Conservation (phyloP, 2,888 invertebrate genomes). For the Cotesia congregata region DNA sequence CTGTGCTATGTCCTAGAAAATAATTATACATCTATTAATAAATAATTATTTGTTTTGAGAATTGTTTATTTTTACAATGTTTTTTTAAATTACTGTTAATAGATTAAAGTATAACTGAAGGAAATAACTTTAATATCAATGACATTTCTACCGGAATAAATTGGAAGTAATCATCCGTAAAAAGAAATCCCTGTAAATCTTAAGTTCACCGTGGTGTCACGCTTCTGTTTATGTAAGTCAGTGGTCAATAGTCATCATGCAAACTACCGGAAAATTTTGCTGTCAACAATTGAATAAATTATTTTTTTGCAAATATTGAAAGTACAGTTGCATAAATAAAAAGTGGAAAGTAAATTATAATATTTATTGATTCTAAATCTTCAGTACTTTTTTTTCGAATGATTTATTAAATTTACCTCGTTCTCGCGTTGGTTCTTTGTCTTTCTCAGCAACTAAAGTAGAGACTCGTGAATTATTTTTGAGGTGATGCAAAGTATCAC, state of each 20-base stretch:
- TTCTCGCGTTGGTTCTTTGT: conserved; percentile 53
- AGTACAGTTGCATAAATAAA: neutral
- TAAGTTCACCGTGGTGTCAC: conserved; percentile 35
- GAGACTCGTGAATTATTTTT: conserved; percentile 58
- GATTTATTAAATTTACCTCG: conserved; percentile 39
- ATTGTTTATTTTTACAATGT: neutral
- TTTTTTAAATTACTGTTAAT: neutral
- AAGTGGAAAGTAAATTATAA: neutral
- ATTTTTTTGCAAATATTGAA: conserved; percentile 4
- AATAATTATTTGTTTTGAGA: neutral
- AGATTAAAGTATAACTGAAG: neutral
- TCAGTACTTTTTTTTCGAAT: neutral
- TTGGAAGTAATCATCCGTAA: conserved; percentile 50
- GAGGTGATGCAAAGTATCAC: conserved; percentile 60
- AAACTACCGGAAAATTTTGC: conserved; percentile 42
- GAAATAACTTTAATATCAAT: neutral
- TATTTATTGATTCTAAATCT: neutral
- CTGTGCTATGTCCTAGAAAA: conserved; percentile 47
- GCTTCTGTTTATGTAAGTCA: conserved; percentile 48
- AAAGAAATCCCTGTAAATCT: conserved; percentile 55
- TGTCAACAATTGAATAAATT: conserved; percentile 7
- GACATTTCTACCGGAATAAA: conserved; percentile 22
- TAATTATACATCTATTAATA: conserved; percentile 24
- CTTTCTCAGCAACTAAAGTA: conserved; percentile 54
- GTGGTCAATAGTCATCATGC: conserved; percentile 40